Evolutionary conservation across 2,888 invertebrate species (phyloP), one percentile per base, ranked within the genome.

Genomic region (Orthonevra nobilis): DNA sequence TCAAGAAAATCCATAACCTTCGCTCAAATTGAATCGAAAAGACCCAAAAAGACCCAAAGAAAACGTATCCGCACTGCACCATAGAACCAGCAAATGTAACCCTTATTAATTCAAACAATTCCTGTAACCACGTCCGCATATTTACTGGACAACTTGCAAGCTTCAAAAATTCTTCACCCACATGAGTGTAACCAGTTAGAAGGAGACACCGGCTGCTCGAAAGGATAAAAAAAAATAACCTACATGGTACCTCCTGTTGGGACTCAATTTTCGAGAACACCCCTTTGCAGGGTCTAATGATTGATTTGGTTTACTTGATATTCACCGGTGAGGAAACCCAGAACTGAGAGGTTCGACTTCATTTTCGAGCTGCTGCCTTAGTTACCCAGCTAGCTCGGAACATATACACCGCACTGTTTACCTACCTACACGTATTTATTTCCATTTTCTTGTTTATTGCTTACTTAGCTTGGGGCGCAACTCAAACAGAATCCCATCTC

Each of bases 261-360:
- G 34, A 48, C 32, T 60, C 44, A 28, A 9, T 61, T 56, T 48
- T 52, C 19, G 12, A 61, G 14, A n/a, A n/a, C 36, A 34, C 30
- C 30, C 50, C 48, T 23, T 54, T 19, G 50, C 28, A 28, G 56
- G n/a, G 36, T 63, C 61, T 70, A 75, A 70, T 70, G 61, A 75
- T 50, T 63, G 70, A 70, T 70, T 70, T 56, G 63, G 63, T 75
- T 70, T 63, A 70, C 63, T 75, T 63, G 48, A 56, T 75, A 69
- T 75, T 56, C 63, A 70, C 63, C 34, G 42, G 50, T 4, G 32
- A 5, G 9, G 12, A 23, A 23, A 23, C n/a, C n/a, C n/a, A n/a
- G n/a, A n/a, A n/a, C n/a, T n/a, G n/a, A n/a, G 9, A 9, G 32
- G 14, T 28, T 32, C 30, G 30, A 44, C 14, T 23, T 20, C n/a